Evolutionary conservation across 2,797 vertebrate genomes (phyloP), one percentile per base, ranked within the genome.

Genomic region (Poeciliopsis paucimaculata): DNA sequence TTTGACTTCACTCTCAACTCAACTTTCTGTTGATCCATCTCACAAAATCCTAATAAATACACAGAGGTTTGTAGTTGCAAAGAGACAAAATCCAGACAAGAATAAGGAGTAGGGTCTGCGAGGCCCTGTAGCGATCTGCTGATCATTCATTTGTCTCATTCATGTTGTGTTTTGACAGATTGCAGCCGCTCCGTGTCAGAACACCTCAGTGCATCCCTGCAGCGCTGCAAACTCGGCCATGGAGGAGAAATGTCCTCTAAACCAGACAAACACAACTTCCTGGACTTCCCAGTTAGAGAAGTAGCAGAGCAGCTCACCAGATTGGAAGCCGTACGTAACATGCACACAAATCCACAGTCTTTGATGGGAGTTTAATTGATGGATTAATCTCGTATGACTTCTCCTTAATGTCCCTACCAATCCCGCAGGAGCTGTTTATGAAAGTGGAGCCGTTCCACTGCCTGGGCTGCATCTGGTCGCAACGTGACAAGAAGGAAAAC

Each of bases 401-500:
- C 26, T 31, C 12, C 49, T 9, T 26, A 4, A 28, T 49, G 62
- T 5, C 0, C 9, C n/a, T 2, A 0, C 74, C 13, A 53, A 10
- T 68, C 13, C 41, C 20, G 28, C 90, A 98, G 97, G 95, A 96
- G 0, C 96, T 98, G n/a, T 98, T 98, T 78, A 89, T 92, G 3
- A 93, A 84, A 13, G 95, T 96, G 55, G 92, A 93, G 9, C 95
- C 96, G n/a, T 97, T 96, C 81, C 97, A 98, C 83, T 98, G 97
- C 84, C 92, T 98, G 71, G 97, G 97, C 82, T 97, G 97, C 0
- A 80, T 98, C 86, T 98, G 97, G 97, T 98, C 97, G 2, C 97
- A 97, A 78, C 94, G 97, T 0, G 97, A 97, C 94, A 97, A 97
- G 90, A 97, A 97, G 0, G 96, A 96, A 77, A 96, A 96, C 46